phyloP scores from a whole-genome alignment of 2,113 vertebrate species.

The Lepus americanus region DNA sequence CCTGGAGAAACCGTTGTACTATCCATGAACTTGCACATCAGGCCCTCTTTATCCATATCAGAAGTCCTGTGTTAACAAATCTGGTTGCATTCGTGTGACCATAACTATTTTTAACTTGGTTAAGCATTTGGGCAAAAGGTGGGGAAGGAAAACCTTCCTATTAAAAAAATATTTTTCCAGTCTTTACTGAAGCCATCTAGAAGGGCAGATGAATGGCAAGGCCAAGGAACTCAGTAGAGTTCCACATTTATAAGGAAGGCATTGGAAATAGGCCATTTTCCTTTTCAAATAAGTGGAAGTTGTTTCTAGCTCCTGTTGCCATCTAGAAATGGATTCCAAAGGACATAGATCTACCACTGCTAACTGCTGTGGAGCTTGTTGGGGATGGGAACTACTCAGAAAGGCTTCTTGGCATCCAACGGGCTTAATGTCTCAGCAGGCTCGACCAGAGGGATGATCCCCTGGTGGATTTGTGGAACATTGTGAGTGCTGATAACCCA shows the following conservation, averaged over 20 bases:
- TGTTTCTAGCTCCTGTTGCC: no score
- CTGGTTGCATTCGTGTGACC: not conserved
- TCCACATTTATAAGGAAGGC: not conserved
- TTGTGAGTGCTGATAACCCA: not conserved
- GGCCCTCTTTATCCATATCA: not conserved
- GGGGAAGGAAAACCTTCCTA: not conserved
- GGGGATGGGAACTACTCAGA: not conserved
- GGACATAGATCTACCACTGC: not conserved
- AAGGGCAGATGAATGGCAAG: not conserved
- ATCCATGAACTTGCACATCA: not conserved
- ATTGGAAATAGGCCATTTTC: not conserved
- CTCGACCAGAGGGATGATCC: not conserved
- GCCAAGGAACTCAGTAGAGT: not conserved
- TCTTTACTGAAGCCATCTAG: not conserved
- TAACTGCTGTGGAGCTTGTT: not conserved
- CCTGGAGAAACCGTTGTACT: conserved; percentile 48
- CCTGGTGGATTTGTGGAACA: not conserved
- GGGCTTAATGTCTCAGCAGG: not conserved
- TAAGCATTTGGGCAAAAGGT: not conserved
- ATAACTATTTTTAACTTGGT: not conserved
- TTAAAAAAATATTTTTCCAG: not conserved
- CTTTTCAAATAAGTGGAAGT: not conserved
- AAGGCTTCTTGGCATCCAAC: not conserved
- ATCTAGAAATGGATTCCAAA: not conserved
- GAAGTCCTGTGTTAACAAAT: not conserved